A percentile compares a stretch with the other conserved stretches of the same genome.
These are phyloP conservation scores for Lymantria monacha DNA, from an alignment of 2,888 invertebrate species.

Conservation along the genomic window DNA sequence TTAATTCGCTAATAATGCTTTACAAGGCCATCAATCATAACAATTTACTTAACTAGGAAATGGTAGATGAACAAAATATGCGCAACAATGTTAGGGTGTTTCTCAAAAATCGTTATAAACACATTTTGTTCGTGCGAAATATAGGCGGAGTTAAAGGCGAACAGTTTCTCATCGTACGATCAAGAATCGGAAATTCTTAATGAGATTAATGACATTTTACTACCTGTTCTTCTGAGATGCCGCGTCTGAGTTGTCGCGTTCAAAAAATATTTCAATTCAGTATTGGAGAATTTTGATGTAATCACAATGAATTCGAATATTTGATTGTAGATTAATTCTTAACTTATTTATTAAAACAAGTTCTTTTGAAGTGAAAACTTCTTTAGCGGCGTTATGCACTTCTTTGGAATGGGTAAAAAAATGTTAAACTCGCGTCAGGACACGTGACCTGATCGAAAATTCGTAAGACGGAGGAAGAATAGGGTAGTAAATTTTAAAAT, in stretches of 20 bases:
- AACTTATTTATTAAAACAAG: not conserved
- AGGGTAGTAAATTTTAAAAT: too few species aligned
- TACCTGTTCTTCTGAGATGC: conserved; percentile 21
- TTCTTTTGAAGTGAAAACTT: too few species aligned
- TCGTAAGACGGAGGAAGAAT: too few species aligned
- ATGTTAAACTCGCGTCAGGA: too few species aligned
- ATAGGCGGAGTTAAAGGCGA: conserved; percentile 57
- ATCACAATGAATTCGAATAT: not conserved
- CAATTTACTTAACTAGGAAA: conserved; percentile 62
- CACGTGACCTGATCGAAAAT: too few species aligned
- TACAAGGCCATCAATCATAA: conserved; percentile 57
- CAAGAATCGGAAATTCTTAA: conserved; percentile 54
- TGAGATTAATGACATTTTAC: conserved; percentile 40
- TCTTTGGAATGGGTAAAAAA: too few species aligned
- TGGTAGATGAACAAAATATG: conserved; percentile 33
- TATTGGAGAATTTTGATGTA: not conserved
- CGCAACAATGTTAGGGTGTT: conserved; percentile 60
- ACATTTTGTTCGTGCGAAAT: conserved; percentile 70
- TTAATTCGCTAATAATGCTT: conserved; percentile 46
- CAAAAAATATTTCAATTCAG: conserved; percentile 13
- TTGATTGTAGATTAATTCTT: not conserved
- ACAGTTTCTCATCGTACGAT: conserved; percentile 44
- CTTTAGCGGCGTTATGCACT: too few species aligned
- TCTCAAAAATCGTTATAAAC: conserved; percentile 67
- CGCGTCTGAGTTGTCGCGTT: conserved; percentile 4